These are phyloP conservation scores for Natrix natrix DNA, from an alignment of 2,797 vertebrate genomes.

Conservation along the genomic window DNA sequence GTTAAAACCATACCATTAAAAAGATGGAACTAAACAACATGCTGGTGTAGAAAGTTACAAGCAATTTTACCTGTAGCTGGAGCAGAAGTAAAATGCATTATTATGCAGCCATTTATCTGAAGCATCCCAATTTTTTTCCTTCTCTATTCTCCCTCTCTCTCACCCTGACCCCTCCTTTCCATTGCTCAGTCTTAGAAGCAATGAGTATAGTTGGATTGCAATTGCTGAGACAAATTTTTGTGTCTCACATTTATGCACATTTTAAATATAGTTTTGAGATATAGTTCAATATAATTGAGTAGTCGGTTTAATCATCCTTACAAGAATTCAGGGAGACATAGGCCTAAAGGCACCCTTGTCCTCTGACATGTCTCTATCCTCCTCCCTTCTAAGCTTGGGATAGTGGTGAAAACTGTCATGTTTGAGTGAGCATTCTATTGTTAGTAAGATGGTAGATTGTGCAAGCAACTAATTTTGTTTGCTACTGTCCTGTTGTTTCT, in stretches of 20 bases:
- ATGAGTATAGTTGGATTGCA: background rate
- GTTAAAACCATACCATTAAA: background rate
- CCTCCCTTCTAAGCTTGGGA: background rate
- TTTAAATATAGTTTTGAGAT: background rate
- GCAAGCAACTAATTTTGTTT: background rate
- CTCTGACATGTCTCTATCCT: background rate
- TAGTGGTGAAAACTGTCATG: background rate
- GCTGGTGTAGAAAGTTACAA: background rate
- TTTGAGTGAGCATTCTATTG: background rate
- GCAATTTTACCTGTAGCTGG: background rate
- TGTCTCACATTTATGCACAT: background rate
- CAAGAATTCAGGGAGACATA: background rate
- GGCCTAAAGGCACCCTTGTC: background rate
- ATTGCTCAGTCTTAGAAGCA: background rate
- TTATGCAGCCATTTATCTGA: background rate
- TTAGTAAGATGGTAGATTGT: background rate
- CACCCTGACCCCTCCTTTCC: background rate
- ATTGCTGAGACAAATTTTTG: background rate
- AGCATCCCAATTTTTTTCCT: background rate
- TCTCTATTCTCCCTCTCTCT: background rate
- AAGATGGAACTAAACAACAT: too few species aligned
- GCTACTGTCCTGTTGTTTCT: background rate
- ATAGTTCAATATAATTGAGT: background rate
- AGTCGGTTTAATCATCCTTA: background rate
- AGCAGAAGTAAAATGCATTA: background rate